Conservation (phyloP, 2,113 vertebrate species). For the Gila orcuttii region DNA sequence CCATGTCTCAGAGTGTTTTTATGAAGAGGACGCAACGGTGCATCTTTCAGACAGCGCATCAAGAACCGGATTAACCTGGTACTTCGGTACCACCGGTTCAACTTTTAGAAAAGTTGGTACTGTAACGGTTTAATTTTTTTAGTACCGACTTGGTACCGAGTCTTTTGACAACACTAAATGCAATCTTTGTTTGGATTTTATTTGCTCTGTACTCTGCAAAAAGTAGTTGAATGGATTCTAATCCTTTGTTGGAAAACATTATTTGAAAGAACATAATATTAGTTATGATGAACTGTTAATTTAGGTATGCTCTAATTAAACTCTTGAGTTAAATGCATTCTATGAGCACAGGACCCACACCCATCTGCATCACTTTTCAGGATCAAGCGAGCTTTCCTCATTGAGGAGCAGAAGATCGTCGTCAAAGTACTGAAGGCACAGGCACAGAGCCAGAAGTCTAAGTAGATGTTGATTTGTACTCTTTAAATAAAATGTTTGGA, state of each 20-base stretch:
- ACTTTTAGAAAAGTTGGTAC: no score
- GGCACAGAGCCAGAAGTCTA: constrained; percentile 98
- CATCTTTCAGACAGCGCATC: no score
- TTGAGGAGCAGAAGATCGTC: constrained; percentile 99
- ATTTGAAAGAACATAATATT: no score
- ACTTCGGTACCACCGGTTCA: no score
- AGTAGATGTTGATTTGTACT: constrained; percentile 84
- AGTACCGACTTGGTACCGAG: no score
- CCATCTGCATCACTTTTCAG: constrained; percentile 65
- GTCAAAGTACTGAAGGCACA: constrained; percentile 99
- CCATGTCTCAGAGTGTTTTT: no score
- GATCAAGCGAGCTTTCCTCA: constrained; percentile 98
- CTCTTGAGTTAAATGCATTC: background rate
- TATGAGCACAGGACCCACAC: background rate
- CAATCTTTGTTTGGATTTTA: background rate
- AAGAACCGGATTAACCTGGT: no score
- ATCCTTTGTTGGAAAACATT: background rate
- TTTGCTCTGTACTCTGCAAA: background rate
- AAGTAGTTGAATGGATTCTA: background rate
- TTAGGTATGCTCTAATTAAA: background rate
- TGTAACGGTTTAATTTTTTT: no score
- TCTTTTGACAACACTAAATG: no score
- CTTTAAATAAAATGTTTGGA: constrained; percentile 79
- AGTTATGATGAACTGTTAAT: background rate
- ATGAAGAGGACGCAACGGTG: no score